A percentile compares a stretch with the other conserved stretches of the same genome.
Evolutionary conservation across 2,797 vertebrate species (phyloP).

Genomic region (Gadopsis bispinosus): DNA sequence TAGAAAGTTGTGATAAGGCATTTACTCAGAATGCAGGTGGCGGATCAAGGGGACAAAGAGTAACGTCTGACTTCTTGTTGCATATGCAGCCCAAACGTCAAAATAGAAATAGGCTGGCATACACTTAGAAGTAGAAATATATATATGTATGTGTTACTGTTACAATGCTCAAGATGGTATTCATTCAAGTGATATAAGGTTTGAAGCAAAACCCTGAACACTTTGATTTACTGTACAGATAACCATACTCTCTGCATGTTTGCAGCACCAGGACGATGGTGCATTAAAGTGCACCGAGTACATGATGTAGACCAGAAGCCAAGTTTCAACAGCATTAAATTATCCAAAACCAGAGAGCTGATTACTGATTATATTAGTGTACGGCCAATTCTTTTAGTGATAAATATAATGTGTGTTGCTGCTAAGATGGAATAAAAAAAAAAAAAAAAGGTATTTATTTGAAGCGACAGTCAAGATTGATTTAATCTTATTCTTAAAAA

Average conservation of each 20-base stretch:
- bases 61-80: slow-evolving; percentile 56
- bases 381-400: neutral
- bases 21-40: slow-evolving; percentile 29
- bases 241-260: neutral
- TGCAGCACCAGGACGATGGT: neutral
- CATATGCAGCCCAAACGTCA: slow-evolving; percentile 28
- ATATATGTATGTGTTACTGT: no score
- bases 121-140: slow-evolving; percentile 13
- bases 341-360: neutral
- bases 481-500: neutral
- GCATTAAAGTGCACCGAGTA: neutral
- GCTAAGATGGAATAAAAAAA: neutral
- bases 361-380: neutral
- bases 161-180: slow-evolving; percentile 14
- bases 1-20: slow-evolving; percentile 67
- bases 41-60: slow-evolving; percentile 36
- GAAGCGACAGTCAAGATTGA: neutral
- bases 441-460: neutral
- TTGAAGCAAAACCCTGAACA: neutral
- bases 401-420: neutral
- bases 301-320: no score
- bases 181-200: slow-evolving; percentile 15
- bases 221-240: neutral
- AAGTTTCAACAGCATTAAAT: neutral
- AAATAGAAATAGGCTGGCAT: slow-evolving; percentile 23